Evolutionary conservation across 2,888 invertebrate genomes (phyloP), one percentile per base, ranked within the genome.

Genomic region (Acholoe squamosa): DNA sequence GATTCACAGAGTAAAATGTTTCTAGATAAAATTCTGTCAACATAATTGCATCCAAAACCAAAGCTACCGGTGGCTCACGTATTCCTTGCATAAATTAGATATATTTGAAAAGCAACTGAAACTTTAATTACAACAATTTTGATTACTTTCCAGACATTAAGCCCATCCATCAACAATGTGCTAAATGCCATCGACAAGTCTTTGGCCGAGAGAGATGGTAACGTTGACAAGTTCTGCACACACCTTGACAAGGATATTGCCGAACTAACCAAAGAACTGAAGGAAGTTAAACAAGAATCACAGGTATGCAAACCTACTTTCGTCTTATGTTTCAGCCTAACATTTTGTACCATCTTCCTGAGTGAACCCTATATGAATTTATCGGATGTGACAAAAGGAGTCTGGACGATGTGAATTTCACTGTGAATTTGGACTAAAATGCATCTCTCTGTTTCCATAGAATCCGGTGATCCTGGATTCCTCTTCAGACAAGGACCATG

Each of bases 241-340:
- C 97, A 97, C 92, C 97, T 98, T 92, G 97, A 97, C 92, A 97
- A 97, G 92, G 98, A 98, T 94, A 98, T 98, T 71, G 97, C 97
- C 94, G 96, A 96, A 0, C 96, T 98, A 22, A 97, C 97, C 94
- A 96, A 97, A 67, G 97, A 97, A 93, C 97, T 98, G 92, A 97
- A 97, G 90, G 97, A 96, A 89, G 97, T 98, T 88, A 97, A 97
- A 93, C 97, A 97, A 31, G 97, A 98, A 95, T 97, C 97, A 67
- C 96, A 97, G 96, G 97, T 97, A 96, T 95, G 92, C 56, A 52
- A 3, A 43, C 43, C 10, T 43, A 43, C 10, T 10, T 43, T 43
- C 5, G 43, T 43, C 43, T 12, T 1, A 61, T 61, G 19, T n/a
- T n/a, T 61, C 14, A 67, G 5, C 22, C 5, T 7, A 43, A 14